Evolutionary conservation across 2,797 vertebrate genomes (phyloP).

Genomic region (Cichlasoma orientale): DNA sequence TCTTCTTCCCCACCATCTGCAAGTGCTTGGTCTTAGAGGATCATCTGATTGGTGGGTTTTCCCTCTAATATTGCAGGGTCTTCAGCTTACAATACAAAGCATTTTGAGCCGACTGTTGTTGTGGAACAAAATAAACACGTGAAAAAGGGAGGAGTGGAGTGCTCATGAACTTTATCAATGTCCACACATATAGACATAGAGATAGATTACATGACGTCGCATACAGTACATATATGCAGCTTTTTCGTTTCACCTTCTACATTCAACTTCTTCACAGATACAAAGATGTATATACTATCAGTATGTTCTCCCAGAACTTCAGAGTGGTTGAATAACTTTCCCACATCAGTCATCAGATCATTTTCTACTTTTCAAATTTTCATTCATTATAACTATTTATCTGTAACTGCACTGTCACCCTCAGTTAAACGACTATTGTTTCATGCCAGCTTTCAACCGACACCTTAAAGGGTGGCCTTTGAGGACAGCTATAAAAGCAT

Average conservation of each 20-base stretch:
- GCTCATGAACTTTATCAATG: background rate
- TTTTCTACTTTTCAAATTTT: background rate
- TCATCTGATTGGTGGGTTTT: background rate
- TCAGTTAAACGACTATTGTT: background rate
- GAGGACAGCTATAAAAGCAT: background rate
- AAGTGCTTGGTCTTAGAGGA: background rate
- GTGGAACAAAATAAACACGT: background rate
- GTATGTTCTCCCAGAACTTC: background rate
- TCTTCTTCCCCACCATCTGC: background rate
- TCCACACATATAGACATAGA: background rate
- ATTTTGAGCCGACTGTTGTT: background rate
- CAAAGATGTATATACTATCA: background rate
- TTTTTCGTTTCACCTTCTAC: background rate
- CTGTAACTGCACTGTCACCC: background rate
- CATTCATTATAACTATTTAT: background rate
- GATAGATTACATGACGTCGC: background rate
- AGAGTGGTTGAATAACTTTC: background rate
- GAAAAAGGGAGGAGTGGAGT: background rate
- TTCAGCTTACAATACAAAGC: background rate
- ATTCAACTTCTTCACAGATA: background rate
- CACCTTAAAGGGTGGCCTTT: background rate
- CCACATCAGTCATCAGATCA: background rate
- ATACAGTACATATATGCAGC: background rate
- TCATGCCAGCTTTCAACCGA: background rate
- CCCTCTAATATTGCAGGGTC: background rate